Percentiles rank a stretch among this genome's conserved stretches.
These are phyloP conservation scores for Eilema depressum DNA, from an alignment of 2,888 invertebrate genomes.

Conservation along the genomic window DNA sequence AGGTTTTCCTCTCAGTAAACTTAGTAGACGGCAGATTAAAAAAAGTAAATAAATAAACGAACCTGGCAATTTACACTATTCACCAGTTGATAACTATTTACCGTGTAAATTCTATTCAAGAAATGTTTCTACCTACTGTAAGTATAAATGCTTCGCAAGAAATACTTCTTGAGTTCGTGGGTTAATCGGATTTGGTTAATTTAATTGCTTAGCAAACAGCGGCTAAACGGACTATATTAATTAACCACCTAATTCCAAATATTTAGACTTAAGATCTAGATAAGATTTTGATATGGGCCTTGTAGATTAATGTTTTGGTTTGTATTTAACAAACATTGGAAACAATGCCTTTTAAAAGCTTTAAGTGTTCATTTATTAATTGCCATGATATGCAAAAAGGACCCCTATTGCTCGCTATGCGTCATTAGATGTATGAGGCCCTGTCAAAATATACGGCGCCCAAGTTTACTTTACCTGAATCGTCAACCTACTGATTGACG, in stretches of 20 bases:
- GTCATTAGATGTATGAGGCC: too few species aligned
- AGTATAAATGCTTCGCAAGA: not conserved
- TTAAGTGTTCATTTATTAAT: not conserved
- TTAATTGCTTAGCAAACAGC: not conserved
- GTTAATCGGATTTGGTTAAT: not conserved
- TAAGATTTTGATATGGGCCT: constrained; percentile 4
- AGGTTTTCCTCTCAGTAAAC: too few species aligned
- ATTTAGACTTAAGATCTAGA: not conserved
- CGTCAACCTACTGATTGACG: too few species aligned
- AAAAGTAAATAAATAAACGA: too few species aligned
- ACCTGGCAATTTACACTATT: too few species aligned
- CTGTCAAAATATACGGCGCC: too few species aligned
- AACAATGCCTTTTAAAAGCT: not conserved
- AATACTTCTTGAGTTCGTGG: not conserved
- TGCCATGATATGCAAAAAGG: not conserved
- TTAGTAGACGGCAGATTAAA: too few species aligned
- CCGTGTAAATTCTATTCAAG: too few species aligned
- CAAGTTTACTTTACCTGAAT: too few species aligned
- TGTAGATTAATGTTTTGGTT: not conserved
- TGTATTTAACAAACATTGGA: not conserved
- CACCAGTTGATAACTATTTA: too few species aligned
- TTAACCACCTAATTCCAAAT: not conserved
- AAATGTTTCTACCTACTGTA: not conserved
- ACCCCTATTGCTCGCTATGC: not conserved
- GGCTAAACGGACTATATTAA: not conserved